A percentile compares a stretch with the other conserved stretches of the same genome.
Conservation (phyloP, 2,888 invertebrate species). For the Gryllus longicercus region DNA sequence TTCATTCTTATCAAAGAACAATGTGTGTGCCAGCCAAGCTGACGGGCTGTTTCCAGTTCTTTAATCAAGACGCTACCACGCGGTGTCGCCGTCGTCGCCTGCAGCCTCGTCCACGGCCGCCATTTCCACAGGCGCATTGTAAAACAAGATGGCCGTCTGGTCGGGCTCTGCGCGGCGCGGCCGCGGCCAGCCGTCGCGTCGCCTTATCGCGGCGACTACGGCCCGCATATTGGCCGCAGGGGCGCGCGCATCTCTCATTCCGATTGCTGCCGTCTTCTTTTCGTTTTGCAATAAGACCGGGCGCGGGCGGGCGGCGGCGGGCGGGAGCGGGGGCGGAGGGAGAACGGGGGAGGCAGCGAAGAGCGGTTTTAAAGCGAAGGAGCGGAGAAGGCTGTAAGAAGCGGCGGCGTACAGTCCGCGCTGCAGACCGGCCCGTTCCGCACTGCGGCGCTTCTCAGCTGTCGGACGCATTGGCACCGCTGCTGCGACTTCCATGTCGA, state of each 20-base stretch:
- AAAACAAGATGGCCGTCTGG: constrained; percentile 31
- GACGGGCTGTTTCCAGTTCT: too few relatives aligned
- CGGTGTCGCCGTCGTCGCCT: background rate
- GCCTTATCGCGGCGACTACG: constrained; percentile 38
- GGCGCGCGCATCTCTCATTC: constrained; percentile 40
- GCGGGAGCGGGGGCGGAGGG: background rate
- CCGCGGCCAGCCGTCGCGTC: constrained; percentile 3
- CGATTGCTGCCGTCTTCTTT: constrained; percentile 39
- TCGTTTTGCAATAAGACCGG: constrained; percentile 25
- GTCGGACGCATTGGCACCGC: too few relatives aligned
- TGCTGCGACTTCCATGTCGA: too few relatives aligned
- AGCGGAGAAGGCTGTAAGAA: constrained; percentile 4
- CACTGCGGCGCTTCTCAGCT: background rate
- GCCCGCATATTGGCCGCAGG: constrained; percentile 41
- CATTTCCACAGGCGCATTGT: constrained; percentile 17
- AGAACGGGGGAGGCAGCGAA: background rate
- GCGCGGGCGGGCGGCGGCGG: background rate
- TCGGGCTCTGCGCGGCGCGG: constrained; percentile 22
- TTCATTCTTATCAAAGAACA: too few relatives aligned
- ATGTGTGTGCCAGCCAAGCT: too few relatives aligned
- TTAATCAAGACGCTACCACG: too few relatives aligned
- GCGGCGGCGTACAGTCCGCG: background rate
- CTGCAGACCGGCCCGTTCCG: background rate
- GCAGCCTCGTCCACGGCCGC: background rate
- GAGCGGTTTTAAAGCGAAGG: background rate